Base-by-base conservation (phyloP, 1,140 invertebrate genomes). In the Polypedilum pembai region DNA sequence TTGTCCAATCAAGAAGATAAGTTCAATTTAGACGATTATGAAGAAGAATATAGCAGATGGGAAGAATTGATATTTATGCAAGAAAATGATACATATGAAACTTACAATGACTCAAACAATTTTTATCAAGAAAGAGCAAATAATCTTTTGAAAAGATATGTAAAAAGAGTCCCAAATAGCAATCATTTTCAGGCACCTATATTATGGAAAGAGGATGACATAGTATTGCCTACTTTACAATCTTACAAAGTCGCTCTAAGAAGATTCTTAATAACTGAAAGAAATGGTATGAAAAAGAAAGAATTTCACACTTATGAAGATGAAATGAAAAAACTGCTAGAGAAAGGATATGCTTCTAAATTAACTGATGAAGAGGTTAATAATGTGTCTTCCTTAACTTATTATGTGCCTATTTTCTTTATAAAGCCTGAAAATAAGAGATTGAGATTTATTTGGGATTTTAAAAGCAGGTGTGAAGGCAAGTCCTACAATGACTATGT, bases 381-480 rank as follows among this genome's bases (percentile, higher is more conserved):
- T 10, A 56, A 56, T 3, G 3, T 15, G 1, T 12, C 10, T 33
- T 1, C 20, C 3, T 24, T 7, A 10, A 18, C 15, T 63, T 80
- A 78, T 78, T 80, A 79, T 73, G 72, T 80, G 8, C 77, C 79
- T 8, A 78, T 80, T 45, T 80, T 33, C 24, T 33, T 33, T 33
- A 33, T 33, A 1, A 33, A 33, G 24, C 24, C 24, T 3, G 24
- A 33, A 33, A 33, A 33, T 33, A 33, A 33, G 5, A 1, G 24
- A 33, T 33, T 33, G 24, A 33, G 24, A 33, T 2, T 79, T 15
- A 78, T 79, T 3, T 76, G 77, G 63, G 78, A 80, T 74, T 77
- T 75, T 7, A 77, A 77, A n/a, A 76, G 41, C 73, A 74, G 66
- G 76, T 41, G 66, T 7, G 45, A 76, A 21, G 78, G 77, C 8